phyloP scores from a whole-genome alignment of 2,888 invertebrate genomes.

The Timandra comae region DNA sequence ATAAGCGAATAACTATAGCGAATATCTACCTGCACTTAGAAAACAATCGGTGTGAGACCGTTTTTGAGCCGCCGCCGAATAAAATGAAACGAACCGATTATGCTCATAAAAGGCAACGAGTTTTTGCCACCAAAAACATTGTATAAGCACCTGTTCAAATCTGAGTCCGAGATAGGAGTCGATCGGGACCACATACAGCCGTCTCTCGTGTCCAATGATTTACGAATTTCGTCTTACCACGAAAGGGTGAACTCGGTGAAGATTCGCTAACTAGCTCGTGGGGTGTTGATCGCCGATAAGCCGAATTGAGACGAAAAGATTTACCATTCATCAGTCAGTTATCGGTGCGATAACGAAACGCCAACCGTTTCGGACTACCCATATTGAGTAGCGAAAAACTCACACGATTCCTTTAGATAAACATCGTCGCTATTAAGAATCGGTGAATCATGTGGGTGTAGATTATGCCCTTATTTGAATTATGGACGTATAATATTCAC shows the following conservation, averaged over 20 bases:
- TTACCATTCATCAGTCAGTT: slow-evolving; percentile 74
- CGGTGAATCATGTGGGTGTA: slow-evolving; percentile 23
- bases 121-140: slow-evolving; percentile 52
- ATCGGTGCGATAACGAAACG: slow-evolving; percentile 58
- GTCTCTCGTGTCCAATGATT: slow-evolving; percentile 63
- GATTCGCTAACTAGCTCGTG: slow-evolving; percentile 67
- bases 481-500: slow-evolving; percentile 17
- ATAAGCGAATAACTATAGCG: slow-evolving; percentile 40
- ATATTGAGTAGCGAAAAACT: slow-evolving; percentile 54
- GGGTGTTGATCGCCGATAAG: slow-evolving; percentile 66
- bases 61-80: slow-evolving; percentile 36
- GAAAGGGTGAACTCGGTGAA: slow-evolving; percentile 36
- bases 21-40: slow-evolving; percentile 21
- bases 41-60: slow-evolving; percentile 15
- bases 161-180: slow-evolving; percentile 42
- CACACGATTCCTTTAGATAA: slow-evolving; percentile 49
- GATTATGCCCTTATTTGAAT: slow-evolving; percentile 35
- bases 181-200: slow-evolving; percentile 57
- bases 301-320: slow-evolving; percentile 70
- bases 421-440: slow-evolving; percentile 37
- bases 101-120: slow-evolving; percentile 46
- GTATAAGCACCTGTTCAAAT: slow-evolving; percentile 51
- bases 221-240: slow-evolving; percentile 27
- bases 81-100: slow-evolving; percentile 41
- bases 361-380: slow-evolving; percentile 46